These are phyloP conservation scores for Rousettus madagascariensis DNA, from an alignment of 2,797 vertebrate species.

Conservation along the genomic window DNA sequence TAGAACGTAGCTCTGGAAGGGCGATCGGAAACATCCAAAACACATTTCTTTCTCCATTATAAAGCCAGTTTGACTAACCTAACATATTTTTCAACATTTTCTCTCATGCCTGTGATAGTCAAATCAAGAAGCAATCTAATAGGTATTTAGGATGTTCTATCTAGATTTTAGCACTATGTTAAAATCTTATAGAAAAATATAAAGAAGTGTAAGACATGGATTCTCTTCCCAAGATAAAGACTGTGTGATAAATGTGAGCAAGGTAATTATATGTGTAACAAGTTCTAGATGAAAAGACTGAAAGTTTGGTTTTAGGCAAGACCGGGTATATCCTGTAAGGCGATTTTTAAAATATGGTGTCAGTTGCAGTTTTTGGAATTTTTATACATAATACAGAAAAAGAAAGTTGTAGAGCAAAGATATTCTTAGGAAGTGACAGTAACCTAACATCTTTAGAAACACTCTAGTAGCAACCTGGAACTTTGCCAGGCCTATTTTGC, in stretches of 20 bases:
- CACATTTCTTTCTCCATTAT: background rate
- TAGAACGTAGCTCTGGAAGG: background rate
- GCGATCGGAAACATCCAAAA: background rate
- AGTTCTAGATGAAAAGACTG: background rate
- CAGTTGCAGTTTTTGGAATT: background rate
- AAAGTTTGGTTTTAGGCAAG: background rate
- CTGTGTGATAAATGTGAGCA: background rate
- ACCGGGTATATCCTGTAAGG: background rate
- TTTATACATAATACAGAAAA: conserved; percentile 34
- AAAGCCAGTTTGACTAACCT: background rate
- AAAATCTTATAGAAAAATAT: background rate
- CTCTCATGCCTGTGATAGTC: background rate
- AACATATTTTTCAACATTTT: background rate
- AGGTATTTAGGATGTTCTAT: background rate
- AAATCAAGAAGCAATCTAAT: conserved; percentile 15
- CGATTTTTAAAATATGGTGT: background rate
- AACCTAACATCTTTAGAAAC: background rate
- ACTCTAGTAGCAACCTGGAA: background rate
- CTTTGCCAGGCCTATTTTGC: background rate
- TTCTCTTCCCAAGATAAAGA: background rate
- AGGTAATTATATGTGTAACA: background rate
- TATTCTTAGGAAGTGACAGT: background rate
- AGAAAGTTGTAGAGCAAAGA: background rate
- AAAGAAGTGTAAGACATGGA: background rate
- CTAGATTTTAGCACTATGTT: background rate